Evolutionary conservation across 1,140 invertebrate species (phyloP).

Genomic region (Leptopilina clavipes): DNA sequence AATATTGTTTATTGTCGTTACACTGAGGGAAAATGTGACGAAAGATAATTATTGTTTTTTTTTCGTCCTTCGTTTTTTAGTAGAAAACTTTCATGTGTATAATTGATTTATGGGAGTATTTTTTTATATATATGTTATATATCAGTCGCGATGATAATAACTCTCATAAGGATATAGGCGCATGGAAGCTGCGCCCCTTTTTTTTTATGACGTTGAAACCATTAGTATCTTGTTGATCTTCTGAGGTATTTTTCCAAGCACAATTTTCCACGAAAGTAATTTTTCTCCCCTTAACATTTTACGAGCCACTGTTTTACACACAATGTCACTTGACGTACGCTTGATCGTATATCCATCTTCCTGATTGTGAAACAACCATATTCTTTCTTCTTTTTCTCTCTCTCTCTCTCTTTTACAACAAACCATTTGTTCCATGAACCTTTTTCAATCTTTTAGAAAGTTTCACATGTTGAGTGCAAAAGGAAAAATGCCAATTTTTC

Average conservation of each 20-base stretch:
- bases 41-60: not conserved
- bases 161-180: not conserved
- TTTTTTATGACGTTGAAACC: conserved; percentile 18
- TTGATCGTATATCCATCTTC: conserved; percentile 15
- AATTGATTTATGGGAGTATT: conserved; percentile 13
- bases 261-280: conserved; percentile 20
- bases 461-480: no score
- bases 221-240: conserved; percentile 26
- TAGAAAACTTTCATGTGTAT: not conserved
- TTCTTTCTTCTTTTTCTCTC: conserved; percentile 31
- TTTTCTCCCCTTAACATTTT: conserved; percentile 24
- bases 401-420: not conserved
- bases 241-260: not conserved
- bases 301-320: conserved; percentile 23
- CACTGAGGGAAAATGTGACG: not conserved
- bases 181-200: not conserved
- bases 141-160: not conserved
- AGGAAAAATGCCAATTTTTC: no score
- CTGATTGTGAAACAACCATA: conserved; percentile 5
- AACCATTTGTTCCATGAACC: not conserved
- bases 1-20: no score
- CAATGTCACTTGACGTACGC: conserved; percentile 2
- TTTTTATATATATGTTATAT: not conserved
- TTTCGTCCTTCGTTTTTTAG: no score
- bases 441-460: conserved; percentile 12